These are phyloP conservation scores for Betta splendens DNA, from an alignment of 2,797 vertebrate genomes.

Conservation along the genomic window DNA sequence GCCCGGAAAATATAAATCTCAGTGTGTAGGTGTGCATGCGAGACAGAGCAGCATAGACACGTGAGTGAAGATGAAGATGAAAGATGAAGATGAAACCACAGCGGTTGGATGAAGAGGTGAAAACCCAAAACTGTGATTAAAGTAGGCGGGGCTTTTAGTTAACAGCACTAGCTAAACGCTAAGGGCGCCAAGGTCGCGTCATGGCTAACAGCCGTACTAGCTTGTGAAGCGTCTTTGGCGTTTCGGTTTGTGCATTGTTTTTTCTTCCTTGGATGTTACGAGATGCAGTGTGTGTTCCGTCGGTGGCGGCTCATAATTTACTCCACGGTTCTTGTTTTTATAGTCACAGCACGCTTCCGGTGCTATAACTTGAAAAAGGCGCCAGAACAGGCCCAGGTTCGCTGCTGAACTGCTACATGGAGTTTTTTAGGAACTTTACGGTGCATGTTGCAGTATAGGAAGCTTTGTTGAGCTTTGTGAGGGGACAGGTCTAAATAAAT, in stretches of 20 bases:
- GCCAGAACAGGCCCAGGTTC: too few species aligned
- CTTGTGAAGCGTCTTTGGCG: too few species aligned
- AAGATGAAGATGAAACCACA: background rate
- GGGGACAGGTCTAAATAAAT: conserved; percentile 9
- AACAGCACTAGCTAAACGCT: too few species aligned
- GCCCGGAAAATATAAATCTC: conserved; percentile 15
- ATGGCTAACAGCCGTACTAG: conserved; percentile 15
- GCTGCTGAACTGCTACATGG: background rate
- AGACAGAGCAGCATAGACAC: too few species aligned
- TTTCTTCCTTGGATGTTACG: too few species aligned
- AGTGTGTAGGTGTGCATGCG: too few species aligned
- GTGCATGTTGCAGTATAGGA: background rate
- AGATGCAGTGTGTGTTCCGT: too few species aligned
- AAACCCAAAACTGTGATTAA: conserved; percentile 36
- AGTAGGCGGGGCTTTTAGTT: conserved; percentile 16
- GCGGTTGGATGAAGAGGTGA: conserved; percentile 7
- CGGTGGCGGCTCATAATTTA: too few species aligned
- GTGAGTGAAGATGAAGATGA: background rate
- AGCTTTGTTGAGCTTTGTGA: background rate
- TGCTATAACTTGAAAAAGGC: too few species aligned
- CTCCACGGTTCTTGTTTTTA: too few species aligned
- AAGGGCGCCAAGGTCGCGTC: conserved; percentile 11
- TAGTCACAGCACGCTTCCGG: too few species aligned
- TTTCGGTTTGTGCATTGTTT: too few species aligned
- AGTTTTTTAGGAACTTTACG: conserved; percentile 4